Base-by-base conservation (phyloP, 2,113 vertebrate genomes). In the Silurus glanis region DNA sequence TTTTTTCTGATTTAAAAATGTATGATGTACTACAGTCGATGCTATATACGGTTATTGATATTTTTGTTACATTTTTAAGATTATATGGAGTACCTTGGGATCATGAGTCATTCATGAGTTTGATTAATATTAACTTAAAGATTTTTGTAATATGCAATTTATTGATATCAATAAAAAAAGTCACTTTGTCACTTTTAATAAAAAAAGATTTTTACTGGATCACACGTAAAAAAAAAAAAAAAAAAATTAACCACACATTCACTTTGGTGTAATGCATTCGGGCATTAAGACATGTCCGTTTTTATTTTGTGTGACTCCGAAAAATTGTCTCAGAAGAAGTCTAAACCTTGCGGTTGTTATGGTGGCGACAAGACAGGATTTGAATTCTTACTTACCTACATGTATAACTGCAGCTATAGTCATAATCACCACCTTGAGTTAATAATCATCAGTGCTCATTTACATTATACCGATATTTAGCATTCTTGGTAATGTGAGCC, bases 41-140 rank as follows among this genome's bases (percentile, higher is more conserved):
- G 69, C 5, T 59, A 53, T 85, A 49, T 69, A n/a, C 28, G 9
- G 23, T 13, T 37, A 79, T 82, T 80, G 55, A 80, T 86, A 76
- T 72, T 19, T 58, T 5, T 14, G 25, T 5, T 74, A 56, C 45
- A 62, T 82, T 62, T 23, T 14, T n/a, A 86, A 71, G 10, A 37
- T 13, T 61, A 37, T 72, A 59, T 37, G 9, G 2, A 37, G 28
- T 45, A 19, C 28, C 3, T 47, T 45, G 16, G 7, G 16, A 71
- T 71, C 37, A 28, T 8, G 13, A 69, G 13, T 17, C 6, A 71
- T 71, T 47, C 37, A 71, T 71, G 67, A 45, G 16, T 7, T 71
- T 71, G 67, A 16, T 45, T 71, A 17, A 28, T 47, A 19, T 13
- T 19, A 6, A 9, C 37, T 45, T 28, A 67, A 62, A 9, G 21